Percentiles rank a stretch among this genome's conserved stretches.
phyloP scores from a whole-genome alignment of 2,888 invertebrate genomes.

The Aphelenchoides bicaudatus region DNA sequence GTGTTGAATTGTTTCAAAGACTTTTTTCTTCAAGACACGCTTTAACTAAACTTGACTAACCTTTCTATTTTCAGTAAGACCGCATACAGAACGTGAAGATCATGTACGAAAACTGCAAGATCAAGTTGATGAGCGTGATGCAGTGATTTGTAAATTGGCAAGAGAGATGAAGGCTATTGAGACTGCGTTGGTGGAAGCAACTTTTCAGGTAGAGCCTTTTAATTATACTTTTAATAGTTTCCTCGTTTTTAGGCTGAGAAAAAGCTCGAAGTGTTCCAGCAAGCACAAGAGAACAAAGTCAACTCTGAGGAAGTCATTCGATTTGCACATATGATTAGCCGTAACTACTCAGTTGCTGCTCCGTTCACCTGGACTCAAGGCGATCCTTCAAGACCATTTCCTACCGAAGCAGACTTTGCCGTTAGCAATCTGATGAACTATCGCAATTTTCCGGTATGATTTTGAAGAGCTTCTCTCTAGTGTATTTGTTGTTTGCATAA shows the following conservation, averaged over 20 bases:
- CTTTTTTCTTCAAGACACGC: no score
- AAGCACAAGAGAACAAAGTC: constrained; percentile 41
- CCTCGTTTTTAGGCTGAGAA: constrained; percentile 42
- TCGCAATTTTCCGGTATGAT: neutral
- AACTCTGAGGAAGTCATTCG: constrained; percentile 51
- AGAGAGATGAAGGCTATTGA: constrained; percentile 42
- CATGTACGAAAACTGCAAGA: constrained; percentile 39
- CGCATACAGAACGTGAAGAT: constrained; percentile 44
- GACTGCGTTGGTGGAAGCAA: constrained; percentile 36
- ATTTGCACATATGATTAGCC: constrained; percentile 50
- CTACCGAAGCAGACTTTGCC: constrained; percentile 53
- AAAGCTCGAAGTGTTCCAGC: constrained; percentile 40
- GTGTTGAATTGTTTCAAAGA: no score
- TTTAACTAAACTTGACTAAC: no score
- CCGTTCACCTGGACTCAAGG: constrained; percentile 52
- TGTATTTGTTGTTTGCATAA: no score
- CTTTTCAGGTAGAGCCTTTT: constrained; percentile 35
- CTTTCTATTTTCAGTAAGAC: constrained; percentile 42
- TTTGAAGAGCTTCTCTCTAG: neutral
- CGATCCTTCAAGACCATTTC: constrained; percentile 54
- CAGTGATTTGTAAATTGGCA: constrained; percentile 38
- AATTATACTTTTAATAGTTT: constrained; percentile 1
- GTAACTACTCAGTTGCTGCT: constrained; percentile 48
- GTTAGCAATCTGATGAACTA: constrained; percentile 2
- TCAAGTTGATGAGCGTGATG: constrained; percentile 39